Evolutionary conservation across 2,888 invertebrate species (phyloP).

Genomic region (Volucella bombylans): DNA sequence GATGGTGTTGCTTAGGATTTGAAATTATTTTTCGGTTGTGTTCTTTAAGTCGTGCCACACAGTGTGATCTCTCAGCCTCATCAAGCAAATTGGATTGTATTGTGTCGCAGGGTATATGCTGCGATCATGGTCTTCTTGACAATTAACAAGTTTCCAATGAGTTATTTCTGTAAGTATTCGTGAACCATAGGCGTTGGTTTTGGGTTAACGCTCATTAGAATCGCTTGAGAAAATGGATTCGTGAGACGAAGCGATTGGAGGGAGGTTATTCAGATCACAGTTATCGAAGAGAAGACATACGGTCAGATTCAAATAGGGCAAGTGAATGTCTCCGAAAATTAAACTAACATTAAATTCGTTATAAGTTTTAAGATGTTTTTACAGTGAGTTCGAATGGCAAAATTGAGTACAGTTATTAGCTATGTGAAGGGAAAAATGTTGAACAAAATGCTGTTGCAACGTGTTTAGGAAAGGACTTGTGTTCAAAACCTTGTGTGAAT

Average conservation of each 20-base stretch:
- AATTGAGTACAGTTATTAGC: no score
- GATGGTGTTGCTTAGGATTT: conserved; percentile 35
- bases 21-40: conserved; percentile 26
- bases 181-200: conserved; percentile 13
- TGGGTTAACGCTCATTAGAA: conserved; percentile 16
- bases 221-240: not conserved
- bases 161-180: conserved; percentile 6
- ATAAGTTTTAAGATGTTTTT: no score
- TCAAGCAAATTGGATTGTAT: conserved; percentile 55
- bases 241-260: not conserved
- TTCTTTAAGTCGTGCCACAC: conserved; percentile 63
- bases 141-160: conserved; percentile 33
- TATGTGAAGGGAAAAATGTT: no score
- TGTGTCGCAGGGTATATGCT: conserved; percentile 60
- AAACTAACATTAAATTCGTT: no score
- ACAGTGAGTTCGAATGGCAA: no score
- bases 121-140: conserved; percentile 30
- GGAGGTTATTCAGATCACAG: not conserved
- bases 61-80: conserved; percentile 56
- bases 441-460: no score
- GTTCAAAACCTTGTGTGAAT: no score
- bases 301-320: no score
- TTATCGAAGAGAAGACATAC: no score
- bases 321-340: no score
- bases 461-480: no score